Evolutionary conservation across 2,888 invertebrate genomes (phyloP).

Genomic region (Pelosia muscerda): DNA sequence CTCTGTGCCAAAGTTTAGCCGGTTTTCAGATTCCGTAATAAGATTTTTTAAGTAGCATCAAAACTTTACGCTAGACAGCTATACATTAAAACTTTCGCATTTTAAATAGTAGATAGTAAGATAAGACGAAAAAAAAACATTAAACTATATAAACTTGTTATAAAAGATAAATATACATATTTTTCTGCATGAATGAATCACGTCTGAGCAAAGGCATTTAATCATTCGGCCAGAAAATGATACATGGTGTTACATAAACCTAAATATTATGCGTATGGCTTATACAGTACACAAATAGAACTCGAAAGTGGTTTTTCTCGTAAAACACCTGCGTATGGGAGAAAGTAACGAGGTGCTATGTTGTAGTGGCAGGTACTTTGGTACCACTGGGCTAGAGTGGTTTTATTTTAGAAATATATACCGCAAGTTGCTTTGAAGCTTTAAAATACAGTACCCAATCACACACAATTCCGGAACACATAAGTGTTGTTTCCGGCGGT

Average conservation of each 20-base stretch:
- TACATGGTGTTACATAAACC: slow-evolving; percentile 42
- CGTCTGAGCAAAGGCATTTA: background rate
- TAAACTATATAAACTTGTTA: background rate
- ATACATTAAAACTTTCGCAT: no score
- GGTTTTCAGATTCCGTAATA: no score
- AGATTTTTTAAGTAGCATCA: no score
- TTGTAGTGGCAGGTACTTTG: background rate
- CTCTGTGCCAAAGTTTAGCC: no score
- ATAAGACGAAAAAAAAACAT: background rate
- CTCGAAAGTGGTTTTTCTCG: slow-evolving; percentile 50
- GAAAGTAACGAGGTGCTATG: slow-evolving; percentile 36
- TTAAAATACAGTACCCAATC: no score
- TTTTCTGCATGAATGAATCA: background rate
- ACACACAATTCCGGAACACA: no score
- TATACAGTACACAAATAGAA: slow-evolving; percentile 32
- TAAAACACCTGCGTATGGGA: slow-evolving; percentile 41
- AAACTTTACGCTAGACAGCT: no score
- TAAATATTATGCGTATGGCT: slow-evolving; percentile 29
- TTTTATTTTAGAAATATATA: background rate
- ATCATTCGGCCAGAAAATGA: slow-evolving; percentile 24
- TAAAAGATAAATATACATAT: background rate
- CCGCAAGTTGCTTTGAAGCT: background rate
- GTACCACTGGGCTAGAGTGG: background rate
- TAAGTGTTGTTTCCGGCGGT: no score
- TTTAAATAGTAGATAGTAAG: no score